Conservation (phyloP, 2,113 vertebrate species). For the Erythrolamprus reginae region DNA sequence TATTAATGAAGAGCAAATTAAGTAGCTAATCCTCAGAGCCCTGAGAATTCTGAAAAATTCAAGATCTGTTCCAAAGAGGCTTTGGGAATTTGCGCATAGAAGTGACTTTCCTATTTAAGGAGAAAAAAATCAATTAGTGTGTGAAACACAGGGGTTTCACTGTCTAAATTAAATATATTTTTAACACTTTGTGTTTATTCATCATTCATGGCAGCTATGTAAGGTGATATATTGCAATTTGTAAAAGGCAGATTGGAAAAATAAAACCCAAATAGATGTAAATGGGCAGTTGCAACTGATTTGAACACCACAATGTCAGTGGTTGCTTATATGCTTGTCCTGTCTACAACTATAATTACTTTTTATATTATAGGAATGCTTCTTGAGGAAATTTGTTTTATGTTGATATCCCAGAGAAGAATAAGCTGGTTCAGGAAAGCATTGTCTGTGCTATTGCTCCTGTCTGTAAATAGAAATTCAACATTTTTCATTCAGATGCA, state of each 20-base stretch:
- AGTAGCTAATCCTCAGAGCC: constrained; percentile 25
- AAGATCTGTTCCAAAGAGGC: constrained; percentile 21
- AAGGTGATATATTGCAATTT: background rate
- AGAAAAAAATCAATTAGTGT: constrained; percentile 32
- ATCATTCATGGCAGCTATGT: constrained; percentile 6
- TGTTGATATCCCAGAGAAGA: background rate
- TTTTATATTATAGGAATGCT: background rate
- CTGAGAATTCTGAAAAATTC: constrained; percentile 39
- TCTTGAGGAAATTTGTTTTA: background rate
- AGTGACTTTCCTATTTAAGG: constrained; percentile 31
- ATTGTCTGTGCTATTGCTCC: background rate
- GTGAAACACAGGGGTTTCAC: background rate
- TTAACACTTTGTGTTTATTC: constrained; percentile 5
- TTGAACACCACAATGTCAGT: background rate
- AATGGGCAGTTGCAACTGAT: background rate
- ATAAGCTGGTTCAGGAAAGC: background rate
- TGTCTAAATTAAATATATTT: constrained; percentile 36
- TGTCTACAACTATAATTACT: background rate
- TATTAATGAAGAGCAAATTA: constrained; percentile 46
- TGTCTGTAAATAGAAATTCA: background rate
- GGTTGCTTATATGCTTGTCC: background rate
- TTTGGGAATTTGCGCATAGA: background rate
- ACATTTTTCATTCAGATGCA: background rate
- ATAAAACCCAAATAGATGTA: background rate
- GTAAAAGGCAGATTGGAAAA: constrained; percentile 9